phyloP scores from a whole-genome alignment of 1,140 invertebrate species.

The Chelonus insularis region DNA sequence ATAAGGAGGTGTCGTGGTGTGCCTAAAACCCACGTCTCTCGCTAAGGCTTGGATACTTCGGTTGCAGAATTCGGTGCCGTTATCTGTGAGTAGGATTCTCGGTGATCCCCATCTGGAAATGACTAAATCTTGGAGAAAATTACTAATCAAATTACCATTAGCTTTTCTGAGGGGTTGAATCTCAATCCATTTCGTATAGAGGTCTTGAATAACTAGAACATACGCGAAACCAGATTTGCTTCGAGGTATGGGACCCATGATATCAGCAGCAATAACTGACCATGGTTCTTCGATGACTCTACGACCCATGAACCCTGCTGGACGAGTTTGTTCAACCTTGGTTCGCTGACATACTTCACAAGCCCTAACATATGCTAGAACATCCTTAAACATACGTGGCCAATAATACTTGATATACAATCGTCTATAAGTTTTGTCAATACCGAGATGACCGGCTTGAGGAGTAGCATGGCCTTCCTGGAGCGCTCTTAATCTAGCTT shows the following conservation, averaged over 20 bases:
- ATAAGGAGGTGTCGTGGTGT: slow-evolving; percentile 43
- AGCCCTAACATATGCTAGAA: neutral
- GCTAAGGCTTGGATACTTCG: neutral
- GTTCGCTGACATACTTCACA: neutral
- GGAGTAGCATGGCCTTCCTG: neutral
- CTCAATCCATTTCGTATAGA: slow-evolving; percentile 45
- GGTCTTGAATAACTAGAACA: slow-evolving; percentile 49
- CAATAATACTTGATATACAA: neutral
- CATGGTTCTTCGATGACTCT: slow-evolving; percentile 42
- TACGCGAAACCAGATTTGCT: slow-evolving; percentile 44
- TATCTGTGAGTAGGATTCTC: slow-evolving; percentile 47
- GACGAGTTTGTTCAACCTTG: neutral
- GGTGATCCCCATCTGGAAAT: slow-evolving; percentile 43
- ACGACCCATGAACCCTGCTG: neutral
- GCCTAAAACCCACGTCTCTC: slow-evolving; percentile 28
- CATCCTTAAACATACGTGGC: neutral
- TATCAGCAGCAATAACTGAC: slow-evolving; percentile 47
- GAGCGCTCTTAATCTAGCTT: neutral
- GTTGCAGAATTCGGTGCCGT: slow-evolving; percentile 51
- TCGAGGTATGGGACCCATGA: slow-evolving; percentile 51
- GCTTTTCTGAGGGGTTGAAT: slow-evolving; percentile 34
- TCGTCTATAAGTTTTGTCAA: neutral
- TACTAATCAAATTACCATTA: slow-evolving; percentile 32
- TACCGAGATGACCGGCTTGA: neutral
- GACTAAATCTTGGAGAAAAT: slow-evolving; percentile 38